These are phyloP conservation scores for Pelosia muscerda DNA, from an alignment of 2,888 invertebrate species.

Conservation along the genomic window DNA sequence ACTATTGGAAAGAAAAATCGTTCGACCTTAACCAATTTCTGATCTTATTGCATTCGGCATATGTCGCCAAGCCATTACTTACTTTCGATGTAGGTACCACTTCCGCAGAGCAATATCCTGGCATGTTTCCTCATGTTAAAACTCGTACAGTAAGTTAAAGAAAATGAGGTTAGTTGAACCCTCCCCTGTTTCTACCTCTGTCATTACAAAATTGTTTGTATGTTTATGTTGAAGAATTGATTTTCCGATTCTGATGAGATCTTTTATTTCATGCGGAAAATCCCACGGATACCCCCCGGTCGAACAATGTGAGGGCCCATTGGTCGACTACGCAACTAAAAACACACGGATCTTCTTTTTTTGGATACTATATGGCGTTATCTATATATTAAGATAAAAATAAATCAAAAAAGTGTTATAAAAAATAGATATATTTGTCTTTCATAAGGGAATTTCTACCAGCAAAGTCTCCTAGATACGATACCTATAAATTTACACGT, in stretches of 20 bases:
- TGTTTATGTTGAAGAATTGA: background rate
- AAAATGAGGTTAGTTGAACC: background rate
- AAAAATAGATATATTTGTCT: no score
- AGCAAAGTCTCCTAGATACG: no score
- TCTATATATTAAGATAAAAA: no score
- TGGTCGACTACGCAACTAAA: no score
- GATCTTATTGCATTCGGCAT: conserved; percentile 7
- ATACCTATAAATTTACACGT: no score
- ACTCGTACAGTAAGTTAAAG: background rate
- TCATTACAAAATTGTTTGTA: background rate
- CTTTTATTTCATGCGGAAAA: background rate
- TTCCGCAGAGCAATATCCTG: background rate
- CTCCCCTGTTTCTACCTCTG: background rate
- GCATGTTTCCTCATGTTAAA: background rate
- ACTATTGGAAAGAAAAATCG: background rate
- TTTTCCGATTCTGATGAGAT: background rate
- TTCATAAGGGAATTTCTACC: no score
- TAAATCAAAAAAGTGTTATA: no score
- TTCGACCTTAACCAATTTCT: background rate
- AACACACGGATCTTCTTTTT: no score
- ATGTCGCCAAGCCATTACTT: background rate
- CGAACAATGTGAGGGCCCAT: no score
- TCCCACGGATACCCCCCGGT: no score
- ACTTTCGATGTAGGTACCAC: background rate
- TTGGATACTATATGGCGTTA: no score